Base-by-base conservation (phyloP, 1,140 invertebrate species). In the Pseudomyrmex gracilis region DNA sequence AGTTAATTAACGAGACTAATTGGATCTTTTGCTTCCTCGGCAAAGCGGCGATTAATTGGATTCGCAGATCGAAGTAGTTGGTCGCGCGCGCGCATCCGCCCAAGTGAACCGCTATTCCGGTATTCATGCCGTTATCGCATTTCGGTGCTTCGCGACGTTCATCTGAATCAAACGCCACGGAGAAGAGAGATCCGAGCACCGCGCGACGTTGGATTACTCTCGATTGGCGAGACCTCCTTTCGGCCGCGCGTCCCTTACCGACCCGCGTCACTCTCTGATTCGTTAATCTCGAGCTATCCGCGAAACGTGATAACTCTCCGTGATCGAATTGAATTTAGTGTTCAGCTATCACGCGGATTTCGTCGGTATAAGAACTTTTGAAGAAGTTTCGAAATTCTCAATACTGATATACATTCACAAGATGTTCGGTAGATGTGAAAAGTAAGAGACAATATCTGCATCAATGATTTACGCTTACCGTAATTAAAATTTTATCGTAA, bases 1-100 rank as follows among this genome's bases (percentile, higher is more conserved):
- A 10, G 51, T 77, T 83, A 83, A 83, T 76, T 77, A 83, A 83
- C 61, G 8, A 66, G 15, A 22, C 61, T 77, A 83, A 83, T 83
- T 77, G 82, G 71, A 76, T 76, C 34, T 66, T 77, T 83, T 64
- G n/a, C 15, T 77, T 64, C 12, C 53, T 67, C 51, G 43, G 0
- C 49, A 66, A 73, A 82, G 47, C 70, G 47, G 10, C 63, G 53
- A 60, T 76, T 83, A 83, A 83, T 77, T 66, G 43, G 49, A 58
- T 58, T 57, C 22, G 61, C 17, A 15, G 20, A 49, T 55, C 12
- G 45, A 83, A 64, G n/a, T 4, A 63, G 47, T 60, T 34, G 77
- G 66, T 24, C 57, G 43, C 47, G 47, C 58, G 22, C 20, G 10
- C 47, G 51, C 13, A 13, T 51, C 9, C 58, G 34, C 10, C 15